Conservation (phyloP, 2,888 invertebrate genomes). For the Hipparchia semele region DNA sequence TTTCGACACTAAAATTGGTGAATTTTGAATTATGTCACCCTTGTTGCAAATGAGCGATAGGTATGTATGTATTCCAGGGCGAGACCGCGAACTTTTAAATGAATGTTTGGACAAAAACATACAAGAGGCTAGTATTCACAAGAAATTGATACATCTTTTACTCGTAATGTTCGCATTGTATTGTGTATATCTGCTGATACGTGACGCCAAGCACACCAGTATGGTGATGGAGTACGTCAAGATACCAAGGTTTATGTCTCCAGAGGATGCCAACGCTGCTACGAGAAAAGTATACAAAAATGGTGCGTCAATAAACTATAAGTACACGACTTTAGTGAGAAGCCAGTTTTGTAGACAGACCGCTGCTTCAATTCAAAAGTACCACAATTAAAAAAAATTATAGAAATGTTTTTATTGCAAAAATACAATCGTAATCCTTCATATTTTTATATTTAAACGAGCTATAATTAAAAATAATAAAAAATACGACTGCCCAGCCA, state of each 20-base stretch:
- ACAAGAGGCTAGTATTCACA: background rate
- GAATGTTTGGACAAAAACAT: conserved; percentile 13
- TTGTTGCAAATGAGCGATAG: too few relatives aligned
- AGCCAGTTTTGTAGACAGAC: too few relatives aligned
- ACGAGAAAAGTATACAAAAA: background rate
- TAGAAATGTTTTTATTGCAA: too few relatives aligned
- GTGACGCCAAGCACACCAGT: background rate
- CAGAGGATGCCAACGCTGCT: conserved; percentile 7
- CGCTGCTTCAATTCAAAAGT: too few relatives aligned
- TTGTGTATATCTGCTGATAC: background rate
- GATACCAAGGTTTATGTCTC: conserved; percentile 6
- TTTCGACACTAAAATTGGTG: too few relatives aligned
- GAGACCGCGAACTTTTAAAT: conserved; percentile 1
- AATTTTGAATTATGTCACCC: too few relatives aligned
- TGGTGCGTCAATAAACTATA: background rate
- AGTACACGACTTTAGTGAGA: too few relatives aligned
- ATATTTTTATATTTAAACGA: too few relatives aligned
- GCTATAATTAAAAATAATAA: too few relatives aligned
- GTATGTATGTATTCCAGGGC: background rate
- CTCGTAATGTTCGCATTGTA: background rate
- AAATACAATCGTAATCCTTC: too few relatives aligned
- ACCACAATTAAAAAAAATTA: too few relatives aligned
- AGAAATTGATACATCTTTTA: conserved; percentile 2
- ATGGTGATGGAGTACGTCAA: background rate
- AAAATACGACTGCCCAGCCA: too few relatives aligned